Conservation (phyloP, 2,113 vertebrate genomes). For the Ochotona curzoniae region DNA sequence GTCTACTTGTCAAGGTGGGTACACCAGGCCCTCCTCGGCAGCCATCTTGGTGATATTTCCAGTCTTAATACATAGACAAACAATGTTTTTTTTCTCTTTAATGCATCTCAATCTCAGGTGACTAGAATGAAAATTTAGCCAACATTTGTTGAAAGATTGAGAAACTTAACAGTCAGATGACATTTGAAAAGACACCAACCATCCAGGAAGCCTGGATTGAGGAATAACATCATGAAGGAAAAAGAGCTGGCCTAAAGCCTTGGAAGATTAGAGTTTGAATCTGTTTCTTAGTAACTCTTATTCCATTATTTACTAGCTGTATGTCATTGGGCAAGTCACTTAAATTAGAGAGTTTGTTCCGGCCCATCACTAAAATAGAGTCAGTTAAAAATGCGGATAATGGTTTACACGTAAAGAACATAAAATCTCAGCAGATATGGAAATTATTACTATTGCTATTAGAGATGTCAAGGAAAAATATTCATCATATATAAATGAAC, state of each 20-base stretch:
- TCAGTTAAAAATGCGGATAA: slow-evolving; percentile 35
- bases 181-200: background rate
- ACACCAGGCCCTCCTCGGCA: no score
- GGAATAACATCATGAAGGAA: background rate
- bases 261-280: background rate
- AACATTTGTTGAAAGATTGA: background rate
- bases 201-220: slow-evolving; percentile 3
- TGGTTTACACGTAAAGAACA: background rate
- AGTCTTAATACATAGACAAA: no score
- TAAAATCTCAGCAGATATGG: background rate
- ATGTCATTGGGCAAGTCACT: slow-evolving; percentile 10
- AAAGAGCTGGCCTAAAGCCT: background rate
- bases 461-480: slow-evolving; percentile 42
- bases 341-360: slow-evolving; percentile 36
- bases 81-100: background rate
- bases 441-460: background rate
- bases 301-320: background rate
- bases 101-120: background rate
- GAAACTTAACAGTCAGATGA: slow-evolving; percentile 17
- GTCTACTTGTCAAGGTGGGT: no score
- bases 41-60: no score
- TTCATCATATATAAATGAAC: slow-evolving; percentile 45
- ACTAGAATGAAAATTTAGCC: background rate
- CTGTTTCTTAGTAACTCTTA: background rate
- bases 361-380: slow-evolving; percentile 1